phyloP scores from a whole-genome alignment of 2,888 invertebrate genomes.

The Microchrysa polita region DNA sequence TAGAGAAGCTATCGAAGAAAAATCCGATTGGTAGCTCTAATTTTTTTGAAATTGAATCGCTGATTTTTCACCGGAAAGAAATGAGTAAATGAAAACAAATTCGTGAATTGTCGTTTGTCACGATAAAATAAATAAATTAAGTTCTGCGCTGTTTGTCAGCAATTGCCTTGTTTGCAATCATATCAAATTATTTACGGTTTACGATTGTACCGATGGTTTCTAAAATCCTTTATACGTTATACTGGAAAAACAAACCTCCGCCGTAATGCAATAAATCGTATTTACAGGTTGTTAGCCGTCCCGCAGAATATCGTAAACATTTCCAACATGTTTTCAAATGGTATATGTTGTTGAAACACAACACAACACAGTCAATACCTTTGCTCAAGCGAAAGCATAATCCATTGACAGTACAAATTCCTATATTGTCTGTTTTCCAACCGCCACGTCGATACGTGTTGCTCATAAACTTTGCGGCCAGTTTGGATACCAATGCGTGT shows the following conservation, averaged over 20 bases:
- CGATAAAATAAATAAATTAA: no score
- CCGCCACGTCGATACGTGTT: background rate
- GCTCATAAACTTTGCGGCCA: constrained; percentile 1
- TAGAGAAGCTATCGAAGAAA: no score
- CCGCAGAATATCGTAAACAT: constrained; percentile 46
- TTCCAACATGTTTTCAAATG: constrained; percentile 32
- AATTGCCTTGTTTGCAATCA: no score
- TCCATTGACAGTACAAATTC: constrained; percentile 38
- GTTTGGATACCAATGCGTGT: background rate
- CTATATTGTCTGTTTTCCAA: constrained; percentile 9
- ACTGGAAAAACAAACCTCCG: background rate
- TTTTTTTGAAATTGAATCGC: no score
- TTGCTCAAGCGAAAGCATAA: constrained; percentile 17
- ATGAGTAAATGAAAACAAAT: no score
- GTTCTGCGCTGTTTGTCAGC: no score
- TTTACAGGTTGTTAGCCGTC: constrained; percentile 48
- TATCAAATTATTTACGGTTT: no score
- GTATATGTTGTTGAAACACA: no score
- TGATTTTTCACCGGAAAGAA: no score
- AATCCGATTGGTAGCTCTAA: no score
- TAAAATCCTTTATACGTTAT: constrained; percentile 3
- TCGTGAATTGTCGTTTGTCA: no score
- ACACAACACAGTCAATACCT: constrained; percentile 23
- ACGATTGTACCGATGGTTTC: constrained; percentile 7
- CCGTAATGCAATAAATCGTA: constrained; percentile 45